Evolutionary conservation across 1,140 invertebrate genomes (phyloP).

Genomic region (Drosophila yakuba): DNA sequence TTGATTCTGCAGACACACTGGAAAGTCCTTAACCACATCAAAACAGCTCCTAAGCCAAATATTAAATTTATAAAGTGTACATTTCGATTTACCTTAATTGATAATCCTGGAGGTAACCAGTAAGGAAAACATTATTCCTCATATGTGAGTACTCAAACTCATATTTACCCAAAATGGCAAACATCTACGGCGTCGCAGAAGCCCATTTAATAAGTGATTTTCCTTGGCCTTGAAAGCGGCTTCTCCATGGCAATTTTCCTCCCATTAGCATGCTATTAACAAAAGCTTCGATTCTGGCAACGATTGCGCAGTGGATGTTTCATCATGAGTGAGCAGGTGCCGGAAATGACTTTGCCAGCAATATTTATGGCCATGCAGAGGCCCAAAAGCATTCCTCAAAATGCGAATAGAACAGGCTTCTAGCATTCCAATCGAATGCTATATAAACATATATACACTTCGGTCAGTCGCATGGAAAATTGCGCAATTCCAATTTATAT

Average conservation of each 20-base stretch:
- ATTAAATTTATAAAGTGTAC: no score
- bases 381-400: constrained; percentile 22
- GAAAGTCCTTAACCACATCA: no score
- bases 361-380: constrained; percentile 26
- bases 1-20: no score
- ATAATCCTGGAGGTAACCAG: constrained; percentile 29
- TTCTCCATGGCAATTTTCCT: constrained; percentile 28
- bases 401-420: constrained; percentile 29
- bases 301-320: constrained; percentile 39
- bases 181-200: constrained; percentile 2
- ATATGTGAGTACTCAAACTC: not conserved
- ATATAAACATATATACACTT: constrained; percentile 42
- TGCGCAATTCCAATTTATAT: constrained; percentile 43
- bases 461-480: constrained; percentile 39
- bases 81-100: constrained; percentile 42
- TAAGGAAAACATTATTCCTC: not conserved
- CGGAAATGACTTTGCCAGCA: constrained; percentile 39
- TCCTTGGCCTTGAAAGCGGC: constrained; percentile 17
- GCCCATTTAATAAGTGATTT: constrained; percentile 2
- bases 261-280: constrained; percentile 32
- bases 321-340: constrained; percentile 44
- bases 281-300: constrained; percentile 12
- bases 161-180: not conserved
- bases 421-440: constrained; percentile 42
- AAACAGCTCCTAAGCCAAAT: no score